Base-by-base conservation (phyloP, 2,113 vertebrate genomes). In the Nothobranchius kuhntae region DNA sequence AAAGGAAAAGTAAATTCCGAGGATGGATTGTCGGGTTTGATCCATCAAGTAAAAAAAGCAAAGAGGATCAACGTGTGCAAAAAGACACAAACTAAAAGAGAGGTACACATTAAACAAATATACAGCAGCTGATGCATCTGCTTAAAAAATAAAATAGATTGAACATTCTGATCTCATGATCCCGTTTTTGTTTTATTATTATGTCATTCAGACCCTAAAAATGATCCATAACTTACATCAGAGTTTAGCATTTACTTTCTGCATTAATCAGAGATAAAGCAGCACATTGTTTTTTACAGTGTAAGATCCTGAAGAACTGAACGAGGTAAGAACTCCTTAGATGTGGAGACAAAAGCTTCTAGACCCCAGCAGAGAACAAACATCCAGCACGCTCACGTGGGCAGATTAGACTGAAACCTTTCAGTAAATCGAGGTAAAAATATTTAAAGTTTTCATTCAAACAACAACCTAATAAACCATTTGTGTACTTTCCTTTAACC, bases 401-500 rank as follows among this genome's bases (percentile, higher is more conserved):
- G 3, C 9, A 4, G 44, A 45, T 13, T 40, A 40, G 38, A 71
- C 59, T 65, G 54, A 68, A 66, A 15, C 65, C 35, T 36, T 71
- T 14, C 51, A 69, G 57, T 4, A 40, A 30, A 61, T 13, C n/a
- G 74, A 80, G 76, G 74, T 70, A 69, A 65, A 40, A 48, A n/a
- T 62, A 58, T 63, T 12, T 7, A 2, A 45, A 2, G 6, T 30
- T 57, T 46, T 63, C 30, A 57, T 9, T 17, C 30, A 58, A 38
- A 35, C 6, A 1, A 65, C 52, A 17, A 42, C 9, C 17, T 21
- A 36, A 59, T 36, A 21, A 30, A 13, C 6, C 15, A 42, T 35
- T 47, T 47, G 13, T 45, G 13, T 5, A 9, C 21, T 36, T 52
- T 11, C 36, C 45, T 9, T 24, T 51, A 1, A 12, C 38, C 45